A percentile compares a stretch with the other conserved stretches of the same genome.
Evolutionary conservation across 1,140 invertebrate genomes (phyloP).

Genomic region (Plectrocnemia conspersa): DNA sequence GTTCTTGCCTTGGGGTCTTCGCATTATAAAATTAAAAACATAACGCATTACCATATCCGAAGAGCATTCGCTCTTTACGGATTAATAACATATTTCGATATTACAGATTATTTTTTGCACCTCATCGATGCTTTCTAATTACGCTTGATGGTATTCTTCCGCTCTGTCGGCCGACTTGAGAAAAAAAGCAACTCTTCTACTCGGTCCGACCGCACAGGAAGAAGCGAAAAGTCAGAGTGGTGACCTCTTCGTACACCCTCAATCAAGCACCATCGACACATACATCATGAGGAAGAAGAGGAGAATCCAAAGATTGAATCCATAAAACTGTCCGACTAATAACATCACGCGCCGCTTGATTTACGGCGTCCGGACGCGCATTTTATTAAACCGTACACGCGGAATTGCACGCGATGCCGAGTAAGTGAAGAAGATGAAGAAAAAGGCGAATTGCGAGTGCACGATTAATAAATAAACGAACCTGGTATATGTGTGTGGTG

Average conservation of each 20-base stretch:
- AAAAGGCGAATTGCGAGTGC: slow-evolving; percentile 13
- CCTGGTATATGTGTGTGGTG: no score
- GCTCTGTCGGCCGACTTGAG: background rate
- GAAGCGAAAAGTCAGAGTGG: background rate
- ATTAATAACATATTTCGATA: no score
- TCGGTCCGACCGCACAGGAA: background rate
- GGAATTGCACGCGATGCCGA: background rate
- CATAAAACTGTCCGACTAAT: slow-evolving; percentile 22
- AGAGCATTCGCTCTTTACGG: no score
- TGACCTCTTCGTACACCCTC: background rate
- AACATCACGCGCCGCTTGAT: slow-evolving; percentile 21
- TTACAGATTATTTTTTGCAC: no score
- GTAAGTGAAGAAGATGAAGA: no score
- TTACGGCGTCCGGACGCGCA: slow-evolving; percentile 1
- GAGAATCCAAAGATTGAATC: slow-evolving; percentile 19
- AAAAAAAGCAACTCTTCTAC: no score
- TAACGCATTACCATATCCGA: no score
- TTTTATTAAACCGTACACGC: slow-evolving; percentile 3
- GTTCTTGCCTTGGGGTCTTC: no score
- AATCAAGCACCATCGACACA: background rate
- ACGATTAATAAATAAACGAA: slow-evolving; percentile 12
- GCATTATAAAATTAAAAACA: no score
- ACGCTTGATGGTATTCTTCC: background rate
- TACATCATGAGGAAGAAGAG: background rate
- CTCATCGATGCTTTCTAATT: no score